phyloP scores from a whole-genome alignment of 2,797 vertebrate species.

The Pseudochaenichthys georgianus region DNA sequence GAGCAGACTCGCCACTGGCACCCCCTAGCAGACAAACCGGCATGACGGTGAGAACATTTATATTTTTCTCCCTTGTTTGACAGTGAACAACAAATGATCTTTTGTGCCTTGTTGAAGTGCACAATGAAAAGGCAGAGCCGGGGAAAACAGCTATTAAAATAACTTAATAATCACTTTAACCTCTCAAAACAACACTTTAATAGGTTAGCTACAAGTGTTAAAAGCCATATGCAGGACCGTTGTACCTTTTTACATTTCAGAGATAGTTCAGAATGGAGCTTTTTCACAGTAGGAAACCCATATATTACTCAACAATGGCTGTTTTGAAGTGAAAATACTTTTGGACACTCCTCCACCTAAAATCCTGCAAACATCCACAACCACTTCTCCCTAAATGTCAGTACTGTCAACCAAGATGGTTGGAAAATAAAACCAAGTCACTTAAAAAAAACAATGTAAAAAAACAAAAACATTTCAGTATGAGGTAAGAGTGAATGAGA shows the following conservation, averaged over 20 bases:
- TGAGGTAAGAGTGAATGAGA: neutral
- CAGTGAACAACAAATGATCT: slow-evolving; percentile 54
- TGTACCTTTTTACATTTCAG: slow-evolving; percentile 7
- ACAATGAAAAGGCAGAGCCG: slow-evolving; percentile 31
- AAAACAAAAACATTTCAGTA: too few species aligned
- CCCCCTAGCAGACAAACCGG: slow-evolving; percentile 56
- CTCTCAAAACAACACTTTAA: slow-evolving; percentile 45
- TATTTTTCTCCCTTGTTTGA: slow-evolving; percentile 37
- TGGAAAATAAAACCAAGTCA: slow-evolving; percentile 19
- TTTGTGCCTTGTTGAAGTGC: slow-evolving; percentile 49
- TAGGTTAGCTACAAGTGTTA: neutral
- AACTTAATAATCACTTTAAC: slow-evolving; percentile 40
- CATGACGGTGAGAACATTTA: slow-evolving; percentile 54
- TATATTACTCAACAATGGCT: slow-evolving; percentile 44
- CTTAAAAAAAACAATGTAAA: slow-evolving; percentile 19
- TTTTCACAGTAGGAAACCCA: slow-evolving; percentile 25
- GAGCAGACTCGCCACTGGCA: slow-evolving; percentile 33
- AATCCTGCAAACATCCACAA: slow-evolving; percentile 46
- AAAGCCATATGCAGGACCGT: neutral
- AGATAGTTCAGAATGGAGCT: neutral
- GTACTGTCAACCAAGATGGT: slow-evolving; percentile 22
- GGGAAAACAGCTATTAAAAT: slow-evolving; percentile 52
- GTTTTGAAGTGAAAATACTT: slow-evolving; percentile 40
- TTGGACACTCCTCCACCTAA: slow-evolving; percentile 34
- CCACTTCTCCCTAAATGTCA: slow-evolving; percentile 31